These are phyloP conservation scores for Megalops atlanticus DNA, from an alignment of 2,113 vertebrate species.

Conservation along the genomic window DNA sequence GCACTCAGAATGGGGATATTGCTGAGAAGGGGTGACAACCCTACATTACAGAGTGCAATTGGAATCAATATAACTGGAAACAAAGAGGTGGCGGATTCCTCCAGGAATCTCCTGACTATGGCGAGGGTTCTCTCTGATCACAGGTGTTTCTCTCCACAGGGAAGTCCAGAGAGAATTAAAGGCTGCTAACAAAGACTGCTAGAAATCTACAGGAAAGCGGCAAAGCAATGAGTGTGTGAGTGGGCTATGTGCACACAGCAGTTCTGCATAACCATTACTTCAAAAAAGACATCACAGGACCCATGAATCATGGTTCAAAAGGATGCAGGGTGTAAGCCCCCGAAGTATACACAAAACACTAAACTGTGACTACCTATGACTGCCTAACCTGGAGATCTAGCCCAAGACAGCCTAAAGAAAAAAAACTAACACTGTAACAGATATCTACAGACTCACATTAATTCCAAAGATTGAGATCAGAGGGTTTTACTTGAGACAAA, in stretches of 20 bases:
- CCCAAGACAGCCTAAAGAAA: too few relatives aligned
- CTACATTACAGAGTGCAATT: conserved; percentile 69
- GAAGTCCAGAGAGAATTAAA: background rate
- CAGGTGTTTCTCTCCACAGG: conserved; percentile 40
- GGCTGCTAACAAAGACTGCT: background rate
- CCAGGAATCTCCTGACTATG: conserved; percentile 56
- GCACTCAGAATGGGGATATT: conserved; percentile 58
- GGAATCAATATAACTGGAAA: conserved; percentile 70
- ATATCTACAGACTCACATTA: too few relatives aligned
- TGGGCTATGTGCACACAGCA: background rate
- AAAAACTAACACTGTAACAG: too few relatives aligned
- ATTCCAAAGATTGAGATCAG: too few relatives aligned
- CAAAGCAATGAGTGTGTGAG: too few relatives aligned
- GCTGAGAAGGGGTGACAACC: conserved; percentile 64
- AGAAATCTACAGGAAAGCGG: background rate
- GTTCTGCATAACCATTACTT: background rate
- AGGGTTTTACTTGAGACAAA: too few relatives aligned
- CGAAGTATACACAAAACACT: too few relatives aligned
- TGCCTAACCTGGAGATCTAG: too few relatives aligned
- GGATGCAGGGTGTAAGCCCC: too few relatives aligned
- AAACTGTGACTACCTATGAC: too few relatives aligned
- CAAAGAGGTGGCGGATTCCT: conserved; percentile 61
- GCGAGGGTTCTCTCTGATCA: conserved; percentile 68
- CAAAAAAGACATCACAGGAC: background rate
- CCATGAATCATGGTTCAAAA: background rate